Evolutionary conservation across 2,113 vertebrate species (phyloP).

Genomic region (Fregetta grallaria): DNA sequence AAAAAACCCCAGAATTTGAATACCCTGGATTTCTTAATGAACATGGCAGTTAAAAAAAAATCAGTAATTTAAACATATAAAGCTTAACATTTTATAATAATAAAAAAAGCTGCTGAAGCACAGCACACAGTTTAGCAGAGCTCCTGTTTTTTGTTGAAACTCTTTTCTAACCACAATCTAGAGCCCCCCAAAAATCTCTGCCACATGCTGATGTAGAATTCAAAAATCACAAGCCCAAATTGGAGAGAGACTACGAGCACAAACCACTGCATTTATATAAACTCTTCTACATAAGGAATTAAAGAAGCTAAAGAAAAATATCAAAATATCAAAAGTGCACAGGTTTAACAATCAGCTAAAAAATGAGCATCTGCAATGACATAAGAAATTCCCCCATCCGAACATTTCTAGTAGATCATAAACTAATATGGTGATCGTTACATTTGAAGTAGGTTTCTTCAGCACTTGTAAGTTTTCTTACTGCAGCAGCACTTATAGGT

Average conservation of each 20-base stretch:
- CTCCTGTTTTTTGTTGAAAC: conserved; percentile 70
- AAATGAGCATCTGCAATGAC: conserved; percentile 67
- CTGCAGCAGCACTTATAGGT: conserved; percentile 76
- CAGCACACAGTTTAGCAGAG: conserved; percentile 71
- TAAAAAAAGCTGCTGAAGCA: conserved; percentile 81
- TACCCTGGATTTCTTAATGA: conserved; percentile 96
- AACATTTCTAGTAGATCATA: conserved; percentile 56
- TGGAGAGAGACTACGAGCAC: conserved; percentile 63
- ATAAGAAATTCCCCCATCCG: conserved; percentile 51
- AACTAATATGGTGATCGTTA: conserved; percentile 36
- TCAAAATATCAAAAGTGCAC: conserved; percentile 93
- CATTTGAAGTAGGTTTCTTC: conserved; percentile 71
- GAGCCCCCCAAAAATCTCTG: conserved; percentile 62
- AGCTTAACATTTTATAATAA: conserved; percentile 74
- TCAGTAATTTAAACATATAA: conserved; percentile 81
- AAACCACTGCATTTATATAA: conserved; percentile 80
- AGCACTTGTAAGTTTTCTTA: conserved; percentile 82
- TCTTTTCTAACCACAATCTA: conserved; percentile 56
- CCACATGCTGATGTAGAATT: conserved; percentile 62
- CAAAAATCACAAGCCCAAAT: conserved; percentile 51
- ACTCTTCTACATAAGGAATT: conserved; percentile 78
- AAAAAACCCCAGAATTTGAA: conserved; percentile 94
- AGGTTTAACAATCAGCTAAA: conserved; percentile 78
- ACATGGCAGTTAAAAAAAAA: conserved; percentile 87
- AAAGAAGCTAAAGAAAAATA: conserved; percentile 80